These are phyloP conservation scores for Cichlasoma orientale DNA, from an alignment of 2,797 vertebrate species.

Conservation along the genomic window DNA sequence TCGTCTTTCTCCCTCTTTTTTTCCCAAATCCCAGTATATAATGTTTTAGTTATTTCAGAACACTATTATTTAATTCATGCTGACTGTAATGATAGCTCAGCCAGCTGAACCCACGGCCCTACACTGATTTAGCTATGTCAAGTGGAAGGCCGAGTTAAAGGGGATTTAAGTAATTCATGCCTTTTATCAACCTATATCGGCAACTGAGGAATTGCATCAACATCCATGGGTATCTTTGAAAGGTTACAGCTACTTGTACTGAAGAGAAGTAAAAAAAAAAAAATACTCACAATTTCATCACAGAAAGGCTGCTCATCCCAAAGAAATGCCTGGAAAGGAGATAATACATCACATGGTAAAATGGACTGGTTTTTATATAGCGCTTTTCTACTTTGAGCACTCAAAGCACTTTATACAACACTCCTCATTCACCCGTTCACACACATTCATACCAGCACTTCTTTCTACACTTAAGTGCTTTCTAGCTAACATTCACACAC, in stretches of 20 bases:
- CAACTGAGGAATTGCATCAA: slow-evolving; percentile 46
- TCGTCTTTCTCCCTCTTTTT: slow-evolving; percentile 2
- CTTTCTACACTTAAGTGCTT: too few species aligned
- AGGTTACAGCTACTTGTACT: neutral
- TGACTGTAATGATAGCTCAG: slow-evolving; percentile 29
- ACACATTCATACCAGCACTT: too few species aligned
- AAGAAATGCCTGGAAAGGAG: slow-evolving; percentile 1
- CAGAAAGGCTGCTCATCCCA: slow-evolving; percentile 9
- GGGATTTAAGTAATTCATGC: slow-evolving; percentile 60
- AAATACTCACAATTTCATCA: slow-evolving; percentile 30
- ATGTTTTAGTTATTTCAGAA: slow-evolving; percentile 54
- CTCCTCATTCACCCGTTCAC: too few species aligned
- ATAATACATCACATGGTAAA: neutral
- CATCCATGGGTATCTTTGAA: slow-evolving; percentile 7
- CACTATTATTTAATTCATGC: slow-evolving; percentile 51
- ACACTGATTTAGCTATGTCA: slow-evolving; percentile 47
- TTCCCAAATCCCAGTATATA: slow-evolving; percentile 18
- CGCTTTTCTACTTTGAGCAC: too few species aligned
- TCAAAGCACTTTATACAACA: too few species aligned
- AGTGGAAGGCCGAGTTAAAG: slow-evolving; percentile 52
- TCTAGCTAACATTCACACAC: too few species aligned
- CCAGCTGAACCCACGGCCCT: slow-evolving; percentile 16
- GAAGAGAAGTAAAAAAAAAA: slow-evolving; percentile 22
- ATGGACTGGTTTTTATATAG: too few species aligned
- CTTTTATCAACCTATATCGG: slow-evolving; percentile 51